Evolutionary conservation across 1,140 invertebrate species (phyloP), one percentile per base, ranked within the genome.

Genomic region (Cataglyphis hispanica): DNA sequence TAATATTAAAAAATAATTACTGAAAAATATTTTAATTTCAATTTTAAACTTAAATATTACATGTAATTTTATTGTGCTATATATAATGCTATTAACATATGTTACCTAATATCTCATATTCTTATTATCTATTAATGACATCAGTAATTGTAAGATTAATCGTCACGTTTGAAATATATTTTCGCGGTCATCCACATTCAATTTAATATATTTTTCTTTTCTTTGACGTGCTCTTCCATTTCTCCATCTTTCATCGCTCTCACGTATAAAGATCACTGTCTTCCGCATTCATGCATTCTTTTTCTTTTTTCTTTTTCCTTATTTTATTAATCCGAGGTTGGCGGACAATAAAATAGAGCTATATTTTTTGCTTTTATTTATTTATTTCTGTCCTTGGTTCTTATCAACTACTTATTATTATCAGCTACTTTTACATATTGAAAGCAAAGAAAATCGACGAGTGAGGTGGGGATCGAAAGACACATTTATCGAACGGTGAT

Each of bases 391-490:
- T 66, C 0, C 2, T 19, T 1, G 13, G 1, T 31, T 31, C n/a
- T 53, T 31, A 77, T 46, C 31, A n/a, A n/a, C n/a, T n/a, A n/a
- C n/a, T n/a, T n/a, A 16, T 31, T 4, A 1, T 13, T 13, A 1
- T 7, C 25, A 1, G 6, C 6, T 19, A 58, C 7, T 40, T n/a
- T n/a, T 37, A 56, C 8, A 11, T 37, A 56, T 25, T 19, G 10
- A 7, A 34, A 31, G 22, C 11, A 0, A 7, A n/a, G 50, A 53
- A 43, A 78, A 53, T 56, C 19, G n/a, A 31, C 25, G 16, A 16
- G 19, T 2, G 25, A 43, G 80, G 87, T 85, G 87, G 87, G 87
- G 86, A 87, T 77, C 22, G 74, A 10, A 61, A 64, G 53, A 56
- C 27, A 2, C 11, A 5, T 67, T 80, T 69, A 10, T n/a, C 53